Conservation (phyloP, 2,888 invertebrate genomes). For the Neoaliturus tenellus region DNA sequence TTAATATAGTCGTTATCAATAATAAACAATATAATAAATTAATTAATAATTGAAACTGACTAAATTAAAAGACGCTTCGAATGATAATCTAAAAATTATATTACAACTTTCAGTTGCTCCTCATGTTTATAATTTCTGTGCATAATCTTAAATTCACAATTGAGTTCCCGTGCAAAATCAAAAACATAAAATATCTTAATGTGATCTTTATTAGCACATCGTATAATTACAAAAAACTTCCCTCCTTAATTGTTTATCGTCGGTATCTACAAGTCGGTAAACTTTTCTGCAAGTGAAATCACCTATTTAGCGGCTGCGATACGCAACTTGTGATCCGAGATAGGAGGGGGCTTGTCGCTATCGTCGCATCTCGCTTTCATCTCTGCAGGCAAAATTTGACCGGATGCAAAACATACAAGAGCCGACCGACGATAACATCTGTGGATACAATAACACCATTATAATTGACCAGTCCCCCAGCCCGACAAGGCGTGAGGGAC, state of each 20-base stretch:
- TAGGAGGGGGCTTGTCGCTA: background rate
- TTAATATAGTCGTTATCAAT: no score
- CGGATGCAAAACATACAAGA: slow-evolving; percentile 38
- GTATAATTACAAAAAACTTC: slow-evolving; percentile 6
- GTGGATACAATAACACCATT: slow-evolving; percentile 34
- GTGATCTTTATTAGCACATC: slow-evolving; percentile 2
- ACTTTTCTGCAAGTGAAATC: background rate
- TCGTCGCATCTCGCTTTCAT: slow-evolving; percentile 11
- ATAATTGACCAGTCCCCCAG: slow-evolving; percentile 4
- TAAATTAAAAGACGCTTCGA: no score
- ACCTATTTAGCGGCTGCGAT: background rate
- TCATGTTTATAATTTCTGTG: no score
- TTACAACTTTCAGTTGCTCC: no score
- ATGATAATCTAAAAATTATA: no score
- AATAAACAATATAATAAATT: no score
- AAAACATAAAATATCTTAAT: background rate
- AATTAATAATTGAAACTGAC: no score
- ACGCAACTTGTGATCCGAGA: background rate
- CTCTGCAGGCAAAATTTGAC: slow-evolving; percentile 15
- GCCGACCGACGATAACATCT: background rate
- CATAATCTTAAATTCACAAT: no score
- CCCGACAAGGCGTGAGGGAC: background rate
- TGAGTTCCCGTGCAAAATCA: no score
- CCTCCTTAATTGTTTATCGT: background rate
- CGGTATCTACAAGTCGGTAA: background rate